These are phyloP conservation scores for Limosa lapponica DNA, from an alignment of 2,797 vertebrate genomes.

Conservation along the genomic window DNA sequence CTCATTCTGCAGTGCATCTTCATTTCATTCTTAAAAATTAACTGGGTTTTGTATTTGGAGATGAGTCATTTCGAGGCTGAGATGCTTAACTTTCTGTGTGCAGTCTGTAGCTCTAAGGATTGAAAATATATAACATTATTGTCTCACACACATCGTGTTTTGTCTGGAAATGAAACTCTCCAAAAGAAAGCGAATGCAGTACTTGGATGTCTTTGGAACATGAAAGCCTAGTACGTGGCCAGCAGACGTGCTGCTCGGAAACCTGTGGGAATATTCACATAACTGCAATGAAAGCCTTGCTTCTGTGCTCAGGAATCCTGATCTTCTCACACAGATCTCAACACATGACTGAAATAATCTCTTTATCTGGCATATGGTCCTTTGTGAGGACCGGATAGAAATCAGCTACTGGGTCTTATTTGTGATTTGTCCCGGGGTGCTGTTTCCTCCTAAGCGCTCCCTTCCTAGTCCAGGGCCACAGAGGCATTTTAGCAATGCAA, in stretches of 20 bases:
- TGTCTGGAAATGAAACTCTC: background rate
- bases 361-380: constrained; percentile 34
- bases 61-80: background rate
- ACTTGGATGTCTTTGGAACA: background rate
- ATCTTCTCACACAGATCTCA: constrained; percentile 28
- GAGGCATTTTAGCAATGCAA: constrained; percentile 54
- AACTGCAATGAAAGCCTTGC: background rate
- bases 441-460: constrained; percentile 6
- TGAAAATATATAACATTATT: background rate
- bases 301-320: constrained; percentile 18
- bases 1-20: background rate
- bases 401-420: background rate
- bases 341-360: constrained; percentile 52
- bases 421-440: background rate
- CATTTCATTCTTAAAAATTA: background rate
- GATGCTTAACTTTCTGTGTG: background rate
- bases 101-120: background rate
- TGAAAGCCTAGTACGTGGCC: background rate
- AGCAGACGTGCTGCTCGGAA: background rate
- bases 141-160: background rate
- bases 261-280: constrained; percentile 13
- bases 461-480: background rate
- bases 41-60: background rate
- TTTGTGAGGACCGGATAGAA: background rate
- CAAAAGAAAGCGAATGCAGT: background rate